These are phyloP conservation scores for Smittia sp. DNA, from an alignment of 2,888 invertebrate genomes.

Conservation along the genomic window DNA sequence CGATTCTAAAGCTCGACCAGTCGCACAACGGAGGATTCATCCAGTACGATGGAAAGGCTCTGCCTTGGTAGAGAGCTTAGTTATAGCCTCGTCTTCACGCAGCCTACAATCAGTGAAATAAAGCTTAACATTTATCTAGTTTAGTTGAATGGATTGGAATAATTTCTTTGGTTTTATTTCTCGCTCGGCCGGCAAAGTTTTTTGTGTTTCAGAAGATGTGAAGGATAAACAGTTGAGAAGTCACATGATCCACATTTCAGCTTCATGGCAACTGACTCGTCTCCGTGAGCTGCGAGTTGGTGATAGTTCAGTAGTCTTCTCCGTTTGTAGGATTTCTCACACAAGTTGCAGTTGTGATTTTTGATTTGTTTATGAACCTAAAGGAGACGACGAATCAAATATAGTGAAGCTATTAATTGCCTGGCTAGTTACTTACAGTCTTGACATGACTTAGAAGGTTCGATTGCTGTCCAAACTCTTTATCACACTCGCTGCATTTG, in stretches of 20 bases:
- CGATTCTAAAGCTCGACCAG: conserved; percentile 62
- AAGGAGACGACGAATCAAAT: neutral
- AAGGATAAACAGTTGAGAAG: conserved; percentile 17
- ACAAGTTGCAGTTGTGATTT: neutral
- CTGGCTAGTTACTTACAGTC: no score
- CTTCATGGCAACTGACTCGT: neutral
- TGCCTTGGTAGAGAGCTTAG: conserved; percentile 78
- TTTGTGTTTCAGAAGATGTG: neutral
- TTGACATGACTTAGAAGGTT: neutral
- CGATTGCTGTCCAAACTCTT: conserved; percentile 1
- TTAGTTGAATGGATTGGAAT: neutral
- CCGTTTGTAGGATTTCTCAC: neutral
- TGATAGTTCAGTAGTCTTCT: neutral
- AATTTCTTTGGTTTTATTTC: neutral
- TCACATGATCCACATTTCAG: neutral
- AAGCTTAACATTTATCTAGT: neutral
- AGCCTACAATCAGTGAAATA: no score
- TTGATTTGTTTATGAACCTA: neutral
- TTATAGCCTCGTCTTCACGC: no score
- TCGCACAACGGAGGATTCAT: conserved; percentile 72
- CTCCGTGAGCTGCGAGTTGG: neutral
- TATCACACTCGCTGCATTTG: conserved; percentile 14
- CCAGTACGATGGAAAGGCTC: conserved; percentile 70
- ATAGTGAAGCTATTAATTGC: neutral
- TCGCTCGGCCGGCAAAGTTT: neutral